phyloP scores from a whole-genome alignment of 2,113 vertebrate species.

The Actinemys pallida region DNA sequence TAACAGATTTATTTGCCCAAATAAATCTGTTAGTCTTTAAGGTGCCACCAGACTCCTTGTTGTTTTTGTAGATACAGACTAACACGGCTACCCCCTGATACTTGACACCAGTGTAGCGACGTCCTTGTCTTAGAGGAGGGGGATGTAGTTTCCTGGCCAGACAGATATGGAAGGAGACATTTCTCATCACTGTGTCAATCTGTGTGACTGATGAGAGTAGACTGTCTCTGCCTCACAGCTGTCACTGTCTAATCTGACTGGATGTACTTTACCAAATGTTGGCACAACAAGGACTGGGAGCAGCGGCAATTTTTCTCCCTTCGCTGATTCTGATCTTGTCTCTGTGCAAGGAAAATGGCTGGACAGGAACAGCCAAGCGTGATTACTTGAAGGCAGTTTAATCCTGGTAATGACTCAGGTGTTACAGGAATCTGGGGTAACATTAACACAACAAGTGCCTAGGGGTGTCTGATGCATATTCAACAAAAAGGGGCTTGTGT shows the following conservation, averaged over 20 bases:
- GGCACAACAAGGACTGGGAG: not conserved
- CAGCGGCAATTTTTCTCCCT: not conserved
- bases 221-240: not conserved
- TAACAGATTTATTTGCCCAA: too few relatives aligned
- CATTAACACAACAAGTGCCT: not conserved
- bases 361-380: not conserved
- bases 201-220: not conserved
- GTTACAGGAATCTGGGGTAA: fast-evolving
- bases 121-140: slow-evolving; percentile 57
- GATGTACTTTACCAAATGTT: not conserved
- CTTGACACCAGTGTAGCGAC: slow-evolving; percentile 7
- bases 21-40: too few relatives aligned
- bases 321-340: not conserved
- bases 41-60: too few relatives aligned
- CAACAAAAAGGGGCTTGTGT: not conserved
- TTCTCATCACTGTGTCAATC: slow-evolving; percentile 31
- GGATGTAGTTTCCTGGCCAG: slow-evolving; percentile 38
- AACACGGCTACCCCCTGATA: too few relatives aligned
- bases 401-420: not conserved
- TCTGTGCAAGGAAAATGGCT: not conserved
- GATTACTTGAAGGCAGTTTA: not conserved
- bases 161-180: not conserved
- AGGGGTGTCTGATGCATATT: not conserved
- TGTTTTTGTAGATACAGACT: too few relatives aligned
- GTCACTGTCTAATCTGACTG: not conserved